Base-by-base conservation (phyloP, 1,140 invertebrate species). In the Hyposmocoma kahamanoa region DNA sequence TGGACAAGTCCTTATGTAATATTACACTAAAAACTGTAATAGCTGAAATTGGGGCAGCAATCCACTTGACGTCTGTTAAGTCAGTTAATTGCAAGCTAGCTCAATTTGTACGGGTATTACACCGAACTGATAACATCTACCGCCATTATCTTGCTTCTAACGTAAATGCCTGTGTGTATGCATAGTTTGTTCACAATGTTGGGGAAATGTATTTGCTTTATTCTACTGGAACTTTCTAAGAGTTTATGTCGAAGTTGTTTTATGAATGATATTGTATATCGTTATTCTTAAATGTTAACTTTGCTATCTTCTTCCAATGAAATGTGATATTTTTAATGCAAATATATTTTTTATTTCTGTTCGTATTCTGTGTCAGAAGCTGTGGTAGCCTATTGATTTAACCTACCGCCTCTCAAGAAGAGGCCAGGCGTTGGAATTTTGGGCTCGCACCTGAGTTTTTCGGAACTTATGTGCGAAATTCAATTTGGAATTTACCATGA, bases 101-200 rank as follows among this genome's bases (percentile, higher is more conserved):
- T 19, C 42, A 44, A 44, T 44, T 44, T 44, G 42, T 44, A 30
- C 24, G 22, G 15, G 22, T 28, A 28, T 44, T 36, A 36, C 32
- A 30, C 22, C 19, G 15, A 2, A 11, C 13, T 28, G 42, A 44
- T 44, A 44, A 18, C 42, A 44, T 44, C 42, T 44, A 30, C 15
- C 3, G 11, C 26, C 24, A 44, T 44, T 44, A 44, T 44, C 42
- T 44, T 44, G 42, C 24, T 36, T 17, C 42, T 44, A 30, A 26
- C 42, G 42, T 44, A 26, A 44, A 17, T 18, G 42, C 24, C 42
- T 30, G 24, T 30, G 42, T 30, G 24, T 44, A 26, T 44, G 17
- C 24, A 44, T 36, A 6, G 32, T 13, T 34, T 34, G 13, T n/a
- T 34, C 13, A 9, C 15, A 34, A 4, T 34, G 24, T 26, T 26